Evolutionary conservation across 2,888 invertebrate genomes (phyloP).

Genomic region (Lobophora halterata): DNA sequence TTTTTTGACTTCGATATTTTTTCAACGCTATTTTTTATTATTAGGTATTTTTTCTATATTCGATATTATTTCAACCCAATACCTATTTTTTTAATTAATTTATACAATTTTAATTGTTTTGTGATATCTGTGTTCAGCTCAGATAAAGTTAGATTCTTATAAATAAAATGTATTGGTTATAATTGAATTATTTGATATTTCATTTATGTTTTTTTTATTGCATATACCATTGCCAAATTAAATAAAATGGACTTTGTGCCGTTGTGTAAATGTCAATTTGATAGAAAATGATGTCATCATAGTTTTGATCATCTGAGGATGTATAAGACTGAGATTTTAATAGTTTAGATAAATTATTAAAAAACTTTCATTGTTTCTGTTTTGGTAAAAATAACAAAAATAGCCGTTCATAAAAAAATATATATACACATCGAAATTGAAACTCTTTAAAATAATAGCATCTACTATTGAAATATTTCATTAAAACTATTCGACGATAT

Average conservation of each 20-base stretch:
- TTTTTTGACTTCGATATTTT: too few species aligned
- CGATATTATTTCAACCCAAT: neutral
- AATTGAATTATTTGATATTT: neutral
- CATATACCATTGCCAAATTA: slow-evolving; percentile 28
- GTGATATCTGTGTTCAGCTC: too few species aligned
- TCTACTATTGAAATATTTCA: slow-evolving; percentile 29
- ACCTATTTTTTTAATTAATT: neutral
- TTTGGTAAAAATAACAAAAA: neutral
- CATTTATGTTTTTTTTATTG: slow-evolving; percentile 1
- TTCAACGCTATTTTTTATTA: slow-evolving; percentile 2
- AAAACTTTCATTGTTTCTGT: neutral
- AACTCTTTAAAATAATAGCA: slow-evolving; percentile 4
- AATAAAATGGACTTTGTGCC: slow-evolving; percentile 16
- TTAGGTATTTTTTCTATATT: too few species aligned
- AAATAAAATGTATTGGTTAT: slow-evolving; percentile 1
- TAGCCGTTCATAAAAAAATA: neutral
- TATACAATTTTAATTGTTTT: too few species aligned
- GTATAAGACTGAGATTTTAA: slow-evolving; percentile 64
- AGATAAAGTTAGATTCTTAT: too few species aligned
- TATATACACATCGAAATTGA: slow-evolving; percentile 26
- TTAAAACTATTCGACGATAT: slow-evolving; percentile 25
- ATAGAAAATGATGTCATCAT: slow-evolving; percentile 35
- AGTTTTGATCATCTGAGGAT: slow-evolving; percentile 49
- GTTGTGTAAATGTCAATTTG: slow-evolving; percentile 45
- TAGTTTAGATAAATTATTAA: slow-evolving; percentile 34